These are phyloP conservation scores for Piscicola geometra DNA, from an alignment of 2,888 invertebrate species.

Conservation along the genomic window DNA sequence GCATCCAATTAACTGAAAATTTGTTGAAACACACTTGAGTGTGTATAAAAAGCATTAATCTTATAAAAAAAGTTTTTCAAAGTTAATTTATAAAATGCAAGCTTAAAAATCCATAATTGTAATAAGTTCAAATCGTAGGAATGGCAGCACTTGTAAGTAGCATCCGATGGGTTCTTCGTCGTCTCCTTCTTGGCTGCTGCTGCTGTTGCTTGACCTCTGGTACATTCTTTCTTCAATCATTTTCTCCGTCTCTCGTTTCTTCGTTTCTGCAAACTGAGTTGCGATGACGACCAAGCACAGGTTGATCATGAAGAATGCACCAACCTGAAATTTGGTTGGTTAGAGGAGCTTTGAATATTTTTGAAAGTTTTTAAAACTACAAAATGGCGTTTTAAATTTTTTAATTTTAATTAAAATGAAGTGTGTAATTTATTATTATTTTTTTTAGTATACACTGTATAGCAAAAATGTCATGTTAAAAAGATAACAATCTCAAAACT, in stretches of 20 bases:
- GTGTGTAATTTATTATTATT: too few species aligned
- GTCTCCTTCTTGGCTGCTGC: constrained; percentile 80
- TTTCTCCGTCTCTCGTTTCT: constrained; percentile 97
- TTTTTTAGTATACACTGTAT: too few species aligned
- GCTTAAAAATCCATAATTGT: background rate
- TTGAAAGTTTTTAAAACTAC: background rate
- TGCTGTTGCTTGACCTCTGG: constrained; percentile 67
- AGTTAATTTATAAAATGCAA: background rate
- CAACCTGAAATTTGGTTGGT: constrained; percentile 68
- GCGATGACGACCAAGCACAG: constrained; percentile 99
- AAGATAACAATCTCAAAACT: too few species aligned
- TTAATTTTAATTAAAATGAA: too few species aligned
- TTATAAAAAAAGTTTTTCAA: background rate
- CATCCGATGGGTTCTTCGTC: constrained; percentile 84
- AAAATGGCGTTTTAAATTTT: too few species aligned
- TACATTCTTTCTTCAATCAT: constrained; percentile 84
- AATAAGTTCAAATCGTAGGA: background rate
- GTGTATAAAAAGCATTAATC: too few species aligned
- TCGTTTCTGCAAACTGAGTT: constrained; percentile 98
- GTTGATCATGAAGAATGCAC: constrained; percentile 99
- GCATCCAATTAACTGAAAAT: constrained; percentile 27
- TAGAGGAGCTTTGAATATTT: background rate
- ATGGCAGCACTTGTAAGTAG: constrained; percentile 60
- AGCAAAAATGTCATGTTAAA: too few species aligned
- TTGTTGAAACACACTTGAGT: background rate